Conservation (phyloP, 2,888 invertebrate genomes). For the Oscheius sp. region DNA sequence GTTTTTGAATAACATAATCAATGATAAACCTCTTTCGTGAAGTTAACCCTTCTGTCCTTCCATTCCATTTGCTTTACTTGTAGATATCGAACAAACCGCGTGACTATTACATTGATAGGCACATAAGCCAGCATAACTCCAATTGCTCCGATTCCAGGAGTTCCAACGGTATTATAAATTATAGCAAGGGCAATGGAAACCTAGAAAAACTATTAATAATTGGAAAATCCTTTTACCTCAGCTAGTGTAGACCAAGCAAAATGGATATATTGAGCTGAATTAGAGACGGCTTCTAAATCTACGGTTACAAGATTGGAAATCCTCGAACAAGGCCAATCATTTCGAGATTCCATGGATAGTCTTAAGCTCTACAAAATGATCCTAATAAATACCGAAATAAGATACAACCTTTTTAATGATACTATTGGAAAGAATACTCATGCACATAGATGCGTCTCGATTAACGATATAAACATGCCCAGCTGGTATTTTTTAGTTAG, state of each 20-base stretch:
- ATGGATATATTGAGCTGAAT: constrained; percentile 36
- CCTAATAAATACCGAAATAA: neutral
- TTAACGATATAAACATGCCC: constrained; percentile 37
- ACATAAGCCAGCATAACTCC: constrained; percentile 35
- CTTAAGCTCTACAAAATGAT: constrained; percentile 22
- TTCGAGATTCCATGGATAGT: constrained; percentile 28
- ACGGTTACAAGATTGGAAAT: constrained; percentile 44
- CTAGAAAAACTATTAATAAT: constrained; percentile 13
- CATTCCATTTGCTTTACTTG: constrained; percentile 36
- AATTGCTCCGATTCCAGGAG: constrained; percentile 36
- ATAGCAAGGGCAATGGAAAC: constrained; percentile 38
- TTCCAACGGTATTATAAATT: constrained; percentile 46
- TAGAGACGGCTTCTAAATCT: constrained; percentile 41
- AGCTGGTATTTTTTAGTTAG: constrained; percentile 25
- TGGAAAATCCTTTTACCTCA: constrained; percentile 22
- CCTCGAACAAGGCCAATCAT: constrained; percentile 34
- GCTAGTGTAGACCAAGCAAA: constrained; percentile 38
- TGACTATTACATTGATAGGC: constrained; percentile 35
- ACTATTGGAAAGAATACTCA: constrained; percentile 36
- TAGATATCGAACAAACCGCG: constrained; percentile 29
- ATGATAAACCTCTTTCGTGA: constrained; percentile 36
- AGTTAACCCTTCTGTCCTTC: constrained; percentile 39
- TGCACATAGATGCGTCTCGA: constrained; percentile 37
- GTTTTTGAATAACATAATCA: neutral
- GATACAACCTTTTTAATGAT: constrained; percentile 37